These are phyloP conservation scores for Neria commutata DNA, from an alignment of 2,888 invertebrate genomes.

Conservation along the genomic window DNA sequence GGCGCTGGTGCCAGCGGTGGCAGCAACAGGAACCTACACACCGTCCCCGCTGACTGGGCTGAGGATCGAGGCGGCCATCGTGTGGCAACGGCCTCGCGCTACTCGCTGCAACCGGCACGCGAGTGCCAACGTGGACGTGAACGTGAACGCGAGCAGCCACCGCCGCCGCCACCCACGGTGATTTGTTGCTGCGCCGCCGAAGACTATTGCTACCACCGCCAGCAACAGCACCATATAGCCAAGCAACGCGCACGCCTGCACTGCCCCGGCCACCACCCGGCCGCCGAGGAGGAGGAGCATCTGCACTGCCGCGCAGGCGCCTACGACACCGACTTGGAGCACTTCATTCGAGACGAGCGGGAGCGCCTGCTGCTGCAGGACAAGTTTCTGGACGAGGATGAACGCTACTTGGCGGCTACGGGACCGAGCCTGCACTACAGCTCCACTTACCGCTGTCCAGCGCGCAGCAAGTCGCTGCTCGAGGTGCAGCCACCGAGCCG, in stretches of 20 bases:
- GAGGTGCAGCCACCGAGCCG: conserved; percentile 59
- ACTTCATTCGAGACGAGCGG: conserved; percentile 59
- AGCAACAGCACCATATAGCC: conserved; percentile 42
- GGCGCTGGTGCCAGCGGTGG: conserved; percentile 45
- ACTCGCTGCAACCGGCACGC: conserved; percentile 36
- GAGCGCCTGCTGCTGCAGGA: conserved; percentile 57
- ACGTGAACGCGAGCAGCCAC: conserved; percentile 34
- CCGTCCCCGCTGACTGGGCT: conserved; percentile 56
- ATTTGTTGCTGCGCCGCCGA: conserved; percentile 58
- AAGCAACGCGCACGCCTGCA: conserved; percentile 38
- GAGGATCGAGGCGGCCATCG: conserved; percentile 48
- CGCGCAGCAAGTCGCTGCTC: conserved; percentile 58
- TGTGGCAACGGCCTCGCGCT: conserved; percentile 38
- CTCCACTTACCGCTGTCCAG: conserved; percentile 42
- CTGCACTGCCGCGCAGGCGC: conserved; percentile 49
- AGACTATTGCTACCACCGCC: conserved; percentile 58
- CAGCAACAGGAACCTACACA: conserved; percentile 52
- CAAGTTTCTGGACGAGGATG: conserved; percentile 60
- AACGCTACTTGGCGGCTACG: conserved; percentile 49
- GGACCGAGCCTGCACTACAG: conserved; percentile 34
- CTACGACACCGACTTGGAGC: conserved; percentile 57
- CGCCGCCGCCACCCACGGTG: conserved; percentile 38
- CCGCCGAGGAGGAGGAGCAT: conserved; percentile 59
- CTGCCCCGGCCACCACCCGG: conserved; percentile 54
- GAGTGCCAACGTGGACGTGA: conserved; percentile 12